These are phyloP conservation scores for Ectemnius continuus DNA, from an alignment of 2,888 invertebrate species.

Conservation along the genomic window DNA sequence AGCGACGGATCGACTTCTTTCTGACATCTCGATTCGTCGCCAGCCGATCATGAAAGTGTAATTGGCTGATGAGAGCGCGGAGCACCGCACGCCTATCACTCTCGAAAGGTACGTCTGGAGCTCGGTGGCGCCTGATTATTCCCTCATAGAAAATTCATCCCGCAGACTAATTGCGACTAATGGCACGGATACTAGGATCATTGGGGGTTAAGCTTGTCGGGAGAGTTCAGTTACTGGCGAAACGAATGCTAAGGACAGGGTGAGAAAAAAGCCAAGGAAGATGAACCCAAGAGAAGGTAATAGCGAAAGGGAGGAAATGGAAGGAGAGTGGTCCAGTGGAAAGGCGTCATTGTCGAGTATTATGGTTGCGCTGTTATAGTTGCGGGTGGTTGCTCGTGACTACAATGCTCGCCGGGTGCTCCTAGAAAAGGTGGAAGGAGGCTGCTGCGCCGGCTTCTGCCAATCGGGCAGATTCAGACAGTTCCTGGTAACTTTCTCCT, in stretches of 20 bases:
- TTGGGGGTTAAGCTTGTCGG: slow-evolving; percentile 39
- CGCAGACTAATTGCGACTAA: slow-evolving; percentile 73
- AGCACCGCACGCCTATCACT: slow-evolving; percentile 19
- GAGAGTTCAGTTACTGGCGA: slow-evolving; percentile 25
- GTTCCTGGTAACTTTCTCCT: slow-evolving; percentile 73
- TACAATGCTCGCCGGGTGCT: slow-evolving; percentile 60
- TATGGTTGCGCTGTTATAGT: slow-evolving; percentile 58
- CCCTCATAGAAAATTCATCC: slow-evolving; percentile 72
- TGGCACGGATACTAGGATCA: slow-evolving; percentile 55
- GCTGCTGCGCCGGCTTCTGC: slow-evolving; percentile 48
- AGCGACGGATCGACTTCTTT: slow-evolving; percentile 37
- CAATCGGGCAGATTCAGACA: slow-evolving; percentile 69
- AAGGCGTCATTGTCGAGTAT: slow-evolving; percentile 57
- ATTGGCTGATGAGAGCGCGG: slow-evolving; percentile 37
- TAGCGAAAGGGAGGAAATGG: slow-evolving; percentile 17
- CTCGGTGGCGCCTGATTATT: slow-evolving; percentile 53
- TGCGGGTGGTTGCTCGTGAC: slow-evolving; percentile 62
- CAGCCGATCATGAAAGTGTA: slow-evolving; percentile 60
- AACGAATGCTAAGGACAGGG: slow-evolving; percentile 3
- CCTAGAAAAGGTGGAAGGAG: slow-evolving; percentile 58
- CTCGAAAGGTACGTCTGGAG: slow-evolving; percentile 40
- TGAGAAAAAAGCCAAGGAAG: slow-evolving; percentile 27
- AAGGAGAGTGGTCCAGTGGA: slow-evolving; percentile 36
- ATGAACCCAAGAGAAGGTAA: slow-evolving; percentile 8
- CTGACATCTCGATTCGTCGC: slow-evolving; percentile 14